These are phyloP conservation scores for Esox lucius DNA, from an alignment of 2,797 vertebrate species.

Conservation along the genomic window DNA sequence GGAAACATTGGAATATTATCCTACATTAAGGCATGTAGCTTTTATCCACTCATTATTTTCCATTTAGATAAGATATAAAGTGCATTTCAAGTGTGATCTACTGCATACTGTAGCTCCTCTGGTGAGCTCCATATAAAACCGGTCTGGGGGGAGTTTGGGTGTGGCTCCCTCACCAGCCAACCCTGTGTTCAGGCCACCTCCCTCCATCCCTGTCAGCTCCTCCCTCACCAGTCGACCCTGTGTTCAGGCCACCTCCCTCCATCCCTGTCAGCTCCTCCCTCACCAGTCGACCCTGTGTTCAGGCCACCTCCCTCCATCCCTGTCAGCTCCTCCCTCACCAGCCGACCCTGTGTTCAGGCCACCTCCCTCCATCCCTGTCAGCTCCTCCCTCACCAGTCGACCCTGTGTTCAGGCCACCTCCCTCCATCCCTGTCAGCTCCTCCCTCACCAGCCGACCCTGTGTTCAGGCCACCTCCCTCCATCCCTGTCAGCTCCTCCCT, in stretches of 20 bases:
- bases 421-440: background rate
- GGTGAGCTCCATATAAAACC: background rate
- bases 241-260: background rate
- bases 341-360: background rate
- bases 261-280: background rate
- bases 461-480: background rate
- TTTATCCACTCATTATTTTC: background rate
- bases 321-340: background rate
- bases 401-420: background rate
- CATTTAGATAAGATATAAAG: background rate
- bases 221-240: background rate
- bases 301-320: background rate
- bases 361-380: background rate
- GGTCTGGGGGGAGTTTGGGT: background rate
- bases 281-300: background rate
- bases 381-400: background rate
- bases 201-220: background rate
- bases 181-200: background rate
- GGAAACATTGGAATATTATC: background rate
- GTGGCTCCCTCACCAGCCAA: background rate
- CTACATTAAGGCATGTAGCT: background rate
- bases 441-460: background rate
- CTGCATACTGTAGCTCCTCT: background rate
- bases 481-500: background rate
- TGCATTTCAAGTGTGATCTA: background rate